Evolutionary conservation across 1,140 invertebrate genomes (phyloP).

Genomic region (Akabosia matsudoensis): DNA sequence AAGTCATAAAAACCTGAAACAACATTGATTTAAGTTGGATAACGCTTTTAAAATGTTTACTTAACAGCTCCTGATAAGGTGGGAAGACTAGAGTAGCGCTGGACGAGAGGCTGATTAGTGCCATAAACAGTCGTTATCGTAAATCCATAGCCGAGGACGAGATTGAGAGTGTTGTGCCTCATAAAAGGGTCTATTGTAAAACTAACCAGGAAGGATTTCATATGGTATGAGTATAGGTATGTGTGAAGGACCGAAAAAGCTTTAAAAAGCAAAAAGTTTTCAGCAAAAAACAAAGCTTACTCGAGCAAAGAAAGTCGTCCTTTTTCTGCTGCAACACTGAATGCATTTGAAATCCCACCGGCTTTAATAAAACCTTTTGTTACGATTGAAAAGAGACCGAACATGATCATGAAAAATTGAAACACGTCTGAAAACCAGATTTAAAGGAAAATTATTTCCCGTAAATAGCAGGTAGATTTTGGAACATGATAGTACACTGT

Average conservation of each 20-base stretch:
- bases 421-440: too few relatives aligned
- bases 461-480: too few relatives aligned
- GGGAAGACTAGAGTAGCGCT: conserved; percentile 51
- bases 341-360: conserved; percentile 19
- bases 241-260: too few relatives aligned
- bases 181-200: conserved; percentile 53
- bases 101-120: conserved; percentile 57
- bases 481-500: too few relatives aligned
- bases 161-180: conserved; percentile 56
- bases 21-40: too few relatives aligned
- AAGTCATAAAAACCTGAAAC: too few relatives aligned
- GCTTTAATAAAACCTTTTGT: conserved; percentile 37
- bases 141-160: conserved; percentile 55
- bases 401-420: conserved; percentile 40
- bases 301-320: conserved; percentile 27
- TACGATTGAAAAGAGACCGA: conserved; percentile 41
- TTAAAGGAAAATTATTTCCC: too few relatives aligned
- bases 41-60: too few relatives aligned
- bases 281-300: conserved; percentile 24
- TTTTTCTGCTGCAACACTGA: not conserved
- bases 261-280: too few relatives aligned
- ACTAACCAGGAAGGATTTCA: conserved; percentile 47
- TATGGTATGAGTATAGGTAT: too few relatives aligned
- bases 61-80: conserved; percentile 30
- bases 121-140: conserved; percentile 55